Percentiles rank a stretch among this genome's conserved stretches.
These are phyloP conservation scores for Rhopalosiphum nymphaeae DNA, from an alignment of 2,888 invertebrate genomes.

Conservation along the genomic window DNA sequence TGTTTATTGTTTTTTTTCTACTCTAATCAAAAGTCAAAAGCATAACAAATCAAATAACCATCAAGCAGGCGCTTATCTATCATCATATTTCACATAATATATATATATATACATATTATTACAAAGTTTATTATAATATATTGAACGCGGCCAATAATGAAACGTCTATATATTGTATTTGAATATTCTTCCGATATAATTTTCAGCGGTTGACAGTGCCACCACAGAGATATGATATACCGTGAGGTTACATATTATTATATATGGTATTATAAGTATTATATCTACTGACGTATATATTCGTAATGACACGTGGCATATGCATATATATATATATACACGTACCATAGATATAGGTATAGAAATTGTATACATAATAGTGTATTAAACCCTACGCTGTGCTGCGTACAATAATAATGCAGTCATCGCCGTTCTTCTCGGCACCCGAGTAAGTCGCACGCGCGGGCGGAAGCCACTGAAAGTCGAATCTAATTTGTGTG, in stretches of 20 bases:
- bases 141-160: too few relatives aligned
- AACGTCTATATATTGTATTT: too few relatives aligned
- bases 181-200: neutral
- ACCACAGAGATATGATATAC: neutral
- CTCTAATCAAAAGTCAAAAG: neutral
- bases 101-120: too few relatives aligned
- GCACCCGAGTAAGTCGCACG: neutral
- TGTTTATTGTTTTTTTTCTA: neutral
- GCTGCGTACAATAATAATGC: neutral
- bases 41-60: too few relatives aligned
- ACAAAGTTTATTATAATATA: neutral
- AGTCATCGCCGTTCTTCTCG: neutral
- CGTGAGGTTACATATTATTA: neutral
- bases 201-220: neutral
- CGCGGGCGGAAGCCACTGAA: constrained; percentile 49
- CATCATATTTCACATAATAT: neutral
- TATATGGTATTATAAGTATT: neutral
- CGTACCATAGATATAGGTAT: neutral
- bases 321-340: neutral
- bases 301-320: neutral
- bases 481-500: constrained; percentile 60
- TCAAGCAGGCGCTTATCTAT: neutral
- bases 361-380: neutral
- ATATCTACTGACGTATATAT: neutral
- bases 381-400: neutral